Percentiles rank a stretch among this genome's conserved stretches.
Conservation (phyloP, 35 echinoderm and acorn worm species). For the Eucidaris tribuloides region DNA sequence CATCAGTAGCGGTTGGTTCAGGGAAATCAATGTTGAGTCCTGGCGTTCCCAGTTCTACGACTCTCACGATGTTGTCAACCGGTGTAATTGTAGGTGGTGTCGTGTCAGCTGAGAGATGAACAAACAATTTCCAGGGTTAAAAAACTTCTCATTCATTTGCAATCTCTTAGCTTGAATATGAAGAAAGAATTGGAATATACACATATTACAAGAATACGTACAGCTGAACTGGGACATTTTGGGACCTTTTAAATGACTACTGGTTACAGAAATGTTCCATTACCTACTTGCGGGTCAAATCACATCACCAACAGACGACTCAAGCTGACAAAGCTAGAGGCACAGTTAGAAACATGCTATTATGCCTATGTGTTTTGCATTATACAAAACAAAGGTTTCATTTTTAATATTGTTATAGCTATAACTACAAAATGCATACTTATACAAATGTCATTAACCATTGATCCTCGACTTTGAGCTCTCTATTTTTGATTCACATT, state of each 20-base stretch:
- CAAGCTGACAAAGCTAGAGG: no score
- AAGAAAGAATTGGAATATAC: neutral
- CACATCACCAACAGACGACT: no score
- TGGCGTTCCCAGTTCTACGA: neutral
- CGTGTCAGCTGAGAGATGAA: neutral
- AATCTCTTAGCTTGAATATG: neutral
- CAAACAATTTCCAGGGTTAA: neutral
- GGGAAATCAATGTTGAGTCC: neutral
- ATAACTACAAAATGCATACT: no score
- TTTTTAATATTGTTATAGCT: no score
- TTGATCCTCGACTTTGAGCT: no score
- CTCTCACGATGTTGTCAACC: neutral
- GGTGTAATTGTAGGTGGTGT: neutral
- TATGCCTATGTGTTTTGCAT: neutral
- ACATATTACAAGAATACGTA: neutral
- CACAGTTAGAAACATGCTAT: no score
- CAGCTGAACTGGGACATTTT: no score
- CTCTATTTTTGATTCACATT: no score
- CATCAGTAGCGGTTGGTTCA: neutral
- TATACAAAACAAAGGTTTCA: neutral
- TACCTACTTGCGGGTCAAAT: neutral
- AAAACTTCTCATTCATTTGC: neutral
- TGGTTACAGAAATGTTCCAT: neutral
- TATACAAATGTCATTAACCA: no score
- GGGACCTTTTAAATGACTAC: neutral